Conservation (phyloP, 2,797 vertebrate species). For the Neosalanx taihuensis region DNA sequence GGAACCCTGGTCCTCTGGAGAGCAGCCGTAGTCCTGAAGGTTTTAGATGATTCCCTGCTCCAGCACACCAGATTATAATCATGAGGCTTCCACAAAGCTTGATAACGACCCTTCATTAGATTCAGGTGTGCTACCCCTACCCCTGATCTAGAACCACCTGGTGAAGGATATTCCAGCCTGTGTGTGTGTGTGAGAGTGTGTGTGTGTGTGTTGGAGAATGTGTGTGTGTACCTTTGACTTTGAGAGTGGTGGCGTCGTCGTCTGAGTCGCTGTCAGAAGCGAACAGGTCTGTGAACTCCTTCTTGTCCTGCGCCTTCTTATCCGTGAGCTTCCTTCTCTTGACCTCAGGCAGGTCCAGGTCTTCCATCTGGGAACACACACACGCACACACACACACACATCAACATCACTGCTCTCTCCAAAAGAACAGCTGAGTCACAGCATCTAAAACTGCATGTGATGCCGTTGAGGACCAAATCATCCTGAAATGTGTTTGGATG, state of each 20-base stretch:
- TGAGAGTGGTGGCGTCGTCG: conserved; percentile 59
- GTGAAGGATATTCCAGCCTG: not conserved
- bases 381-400: too few species aligned
- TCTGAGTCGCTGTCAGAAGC: conserved; percentile 84
- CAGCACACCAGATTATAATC: too few species aligned
- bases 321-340: conserved; percentile 82
- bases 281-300: conserved; percentile 91
- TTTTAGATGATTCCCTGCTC: too few species aligned
- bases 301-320: conserved; percentile 82
- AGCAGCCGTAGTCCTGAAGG: too few species aligned
- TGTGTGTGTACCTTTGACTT: conserved; percentile 73
- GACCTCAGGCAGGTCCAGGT: conserved; percentile 90
- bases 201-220: not conserved
- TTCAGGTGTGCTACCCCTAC: too few species aligned
- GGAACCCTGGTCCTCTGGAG: too few species aligned
- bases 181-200: not conserved
- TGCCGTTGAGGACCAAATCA: too few species aligned
- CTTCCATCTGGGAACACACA: conserved; percentile 78
- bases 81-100: too few species aligned
- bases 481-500: too few species aligned
- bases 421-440: conserved; percentile 9
- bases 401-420: conserved; percentile 2
- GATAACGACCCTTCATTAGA: too few species aligned
- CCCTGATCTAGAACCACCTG: not conserved
- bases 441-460: too few species aligned